Evolutionary conservation across 2,888 invertebrate genomes (phyloP).

Genomic region (Corbicula japonica): DNA sequence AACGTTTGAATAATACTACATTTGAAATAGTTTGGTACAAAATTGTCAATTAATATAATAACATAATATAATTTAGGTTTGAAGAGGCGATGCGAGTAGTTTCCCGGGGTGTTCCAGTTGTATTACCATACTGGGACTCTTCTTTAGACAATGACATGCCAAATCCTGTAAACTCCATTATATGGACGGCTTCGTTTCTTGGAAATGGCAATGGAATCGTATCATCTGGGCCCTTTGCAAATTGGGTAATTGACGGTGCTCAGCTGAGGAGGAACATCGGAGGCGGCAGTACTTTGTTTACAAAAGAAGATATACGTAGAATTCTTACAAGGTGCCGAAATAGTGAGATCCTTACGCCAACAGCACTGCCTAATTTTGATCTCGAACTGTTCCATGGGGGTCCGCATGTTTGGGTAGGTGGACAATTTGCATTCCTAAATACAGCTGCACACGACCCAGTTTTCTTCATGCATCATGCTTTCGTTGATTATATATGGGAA

Average conservation of each 20-base stretch:
- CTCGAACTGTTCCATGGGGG: constrained; percentile 72
- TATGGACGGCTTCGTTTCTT: constrained; percentile 70
- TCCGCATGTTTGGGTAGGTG: constrained; percentile 78
- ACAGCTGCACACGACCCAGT: constrained; percentile 78
- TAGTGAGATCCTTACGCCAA: constrained; percentile 45
- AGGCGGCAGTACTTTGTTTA: constrained; percentile 34
- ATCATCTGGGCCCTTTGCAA: constrained; percentile 53
- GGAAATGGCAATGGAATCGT: constrained; percentile 73
- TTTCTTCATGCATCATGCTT: constrained; percentile 79
- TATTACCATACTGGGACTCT: constrained; percentile 77
- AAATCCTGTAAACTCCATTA: constrained; percentile 62
- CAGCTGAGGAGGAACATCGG: constrained; percentile 33
- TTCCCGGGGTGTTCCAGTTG: constrained; percentile 42
- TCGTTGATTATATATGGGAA: constrained; percentile 80
- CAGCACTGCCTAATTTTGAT: constrained; percentile 55
- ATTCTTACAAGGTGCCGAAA: constrained; percentile 1
- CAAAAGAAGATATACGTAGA: not conserved
- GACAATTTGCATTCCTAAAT: constrained; percentile 73
- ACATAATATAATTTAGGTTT: no score
- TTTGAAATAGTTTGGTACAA: no score
- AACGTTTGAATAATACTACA: no score
- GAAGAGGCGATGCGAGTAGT: constrained; percentile 71
- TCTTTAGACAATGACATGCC: no score
- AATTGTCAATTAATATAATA: no score
- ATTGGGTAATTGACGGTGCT: constrained; percentile 59